Conservation (phyloP, 2,797 vertebrate genomes). For the Austrolebias charrua region DNA sequence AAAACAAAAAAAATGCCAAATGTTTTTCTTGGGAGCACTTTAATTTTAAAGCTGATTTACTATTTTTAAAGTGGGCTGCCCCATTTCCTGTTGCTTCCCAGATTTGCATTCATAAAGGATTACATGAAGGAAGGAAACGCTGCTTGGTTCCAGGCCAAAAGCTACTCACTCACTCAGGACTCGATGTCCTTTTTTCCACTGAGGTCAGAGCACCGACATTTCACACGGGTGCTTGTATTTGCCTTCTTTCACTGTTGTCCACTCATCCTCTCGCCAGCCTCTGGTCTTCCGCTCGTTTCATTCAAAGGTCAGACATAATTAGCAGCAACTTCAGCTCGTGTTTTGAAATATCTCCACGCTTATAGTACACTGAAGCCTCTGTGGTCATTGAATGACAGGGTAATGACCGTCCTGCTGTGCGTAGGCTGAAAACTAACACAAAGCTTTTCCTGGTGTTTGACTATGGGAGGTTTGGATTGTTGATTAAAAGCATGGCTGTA, state of each 20-base stretch:
- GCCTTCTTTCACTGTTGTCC: constrained; percentile 28
- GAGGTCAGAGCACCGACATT: constrained; percentile 59
- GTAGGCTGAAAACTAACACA: constrained; percentile 28
- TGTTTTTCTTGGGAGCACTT: not conserved
- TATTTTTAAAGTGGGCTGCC: constrained; percentile 3
- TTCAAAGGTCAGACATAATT: constrained; percentile 59
- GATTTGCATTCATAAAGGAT: constrained; percentile 32
- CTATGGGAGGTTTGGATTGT: constrained; percentile 11
- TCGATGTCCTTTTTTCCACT: constrained; percentile 63
- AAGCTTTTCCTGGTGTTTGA: constrained; percentile 21
- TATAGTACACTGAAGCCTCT: constrained; percentile 28
- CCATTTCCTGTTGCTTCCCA: constrained; percentile 20
- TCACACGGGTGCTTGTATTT: constrained; percentile 37
- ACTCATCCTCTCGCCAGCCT: constrained; percentile 42
- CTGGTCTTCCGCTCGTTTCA: constrained; percentile 40
- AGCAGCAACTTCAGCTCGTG: constrained; percentile 47
- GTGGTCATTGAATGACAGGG: constrained; percentile 43
- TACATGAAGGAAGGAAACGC: constrained; percentile 65
- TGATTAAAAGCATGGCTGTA: constrained; percentile 6
- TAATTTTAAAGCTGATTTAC: not conserved
- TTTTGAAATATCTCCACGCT: constrained; percentile 54
- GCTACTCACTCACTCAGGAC: constrained; percentile 48
- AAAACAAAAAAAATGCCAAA: not conserved
- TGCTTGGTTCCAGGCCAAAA: constrained; percentile 53
- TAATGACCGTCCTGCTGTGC: constrained; percentile 52